Conservation (phyloP, 2,888 invertebrate species). For the Tillus elongatus region DNA sequence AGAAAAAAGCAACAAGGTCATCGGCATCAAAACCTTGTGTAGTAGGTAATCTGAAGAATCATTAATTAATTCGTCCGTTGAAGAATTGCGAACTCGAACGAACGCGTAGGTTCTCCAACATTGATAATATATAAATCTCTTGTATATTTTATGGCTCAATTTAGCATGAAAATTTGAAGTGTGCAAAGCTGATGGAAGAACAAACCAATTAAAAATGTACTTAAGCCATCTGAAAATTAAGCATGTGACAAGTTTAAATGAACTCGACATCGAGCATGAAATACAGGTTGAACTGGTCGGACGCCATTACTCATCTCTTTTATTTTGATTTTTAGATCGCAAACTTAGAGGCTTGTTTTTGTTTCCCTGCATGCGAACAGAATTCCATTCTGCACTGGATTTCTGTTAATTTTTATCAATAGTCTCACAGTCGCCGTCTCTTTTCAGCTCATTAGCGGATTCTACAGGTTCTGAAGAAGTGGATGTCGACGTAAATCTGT, state of each 20-base stretch:
- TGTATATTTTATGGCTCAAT: slow-evolving; percentile 15
- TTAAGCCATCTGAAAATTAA: slow-evolving; percentile 33
- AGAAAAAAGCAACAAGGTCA: no score
- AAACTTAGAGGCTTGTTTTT: slow-evolving; percentile 28
- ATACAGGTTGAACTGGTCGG: slow-evolving; percentile 43
- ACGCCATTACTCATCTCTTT: slow-evolving; percentile 44
- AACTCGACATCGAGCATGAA: slow-evolving; percentile 41
- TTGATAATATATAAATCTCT: slow-evolving; percentile 1
- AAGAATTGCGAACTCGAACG: no score
- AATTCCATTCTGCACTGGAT: slow-evolving; percentile 39
- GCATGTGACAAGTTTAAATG: slow-evolving; percentile 41
- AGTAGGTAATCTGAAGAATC: no score
- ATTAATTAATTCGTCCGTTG: no score
- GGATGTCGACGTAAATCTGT: slow-evolving; percentile 26
- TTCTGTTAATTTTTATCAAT: slow-evolving; percentile 39
- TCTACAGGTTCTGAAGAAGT: no score
- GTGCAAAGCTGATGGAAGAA: background rate
- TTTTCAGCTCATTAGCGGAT: slow-evolving; percentile 23
- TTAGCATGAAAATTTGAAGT: slow-evolving; percentile 1
- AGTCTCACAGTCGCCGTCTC: slow-evolving; percentile 28
- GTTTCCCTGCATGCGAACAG: slow-evolving; percentile 38
- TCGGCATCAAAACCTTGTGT: no score
- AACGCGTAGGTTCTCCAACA: no score
- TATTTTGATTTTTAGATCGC: slow-evolving; percentile 41
- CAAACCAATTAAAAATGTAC: slow-evolving; percentile 17